Evolutionary conservation across 1,140 invertebrate genomes (phyloP), one percentile per base, ranked within the genome.

Genomic region (Zeugodacus cucurbitae): DNA sequence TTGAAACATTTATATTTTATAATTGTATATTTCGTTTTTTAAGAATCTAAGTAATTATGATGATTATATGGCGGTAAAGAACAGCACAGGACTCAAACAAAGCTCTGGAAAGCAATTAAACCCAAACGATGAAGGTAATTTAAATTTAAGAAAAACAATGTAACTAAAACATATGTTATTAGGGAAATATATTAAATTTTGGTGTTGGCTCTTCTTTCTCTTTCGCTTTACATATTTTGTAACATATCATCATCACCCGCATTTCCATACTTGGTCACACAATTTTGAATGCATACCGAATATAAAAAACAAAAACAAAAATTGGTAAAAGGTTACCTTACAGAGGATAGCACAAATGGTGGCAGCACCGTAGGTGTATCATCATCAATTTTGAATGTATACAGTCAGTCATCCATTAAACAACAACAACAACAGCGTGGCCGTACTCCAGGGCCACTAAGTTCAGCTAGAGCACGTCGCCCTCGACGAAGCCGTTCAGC

Each of bases 251-350:
- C n/a, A 82, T 37, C 37, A 82, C 37, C 10, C 74, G 8, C 58
- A 26, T 62, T 26, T 62, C 48, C 11, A 54, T 54, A 54, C 14
- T 41, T 74, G 32, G 22, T 37, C 37, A 82, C 34, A 74, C 41
- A 32, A 82, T 48, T 54, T 82, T 26, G 17, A 37, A 82, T 48
- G 34, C 37, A 41, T 32, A 11, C 70, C 11, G 22, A 86, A 20
- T 57, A 86, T 11, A 59, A 57, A 62, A 64, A 48, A 87, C 59
- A 70, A 64, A 62, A 87, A 64, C 20, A 64, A 87, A 64, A 41
- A 78, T 58, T 88, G 87, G 86, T 87, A 88, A 89, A 88, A 93
- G 92, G 92, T 89, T 93, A 93, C 91, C 91, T 93, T 93, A 93
- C 92, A 93, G 92, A 93, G 90, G 92, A 93, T 89, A 93, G 92